Percentiles rank a stretch among this genome's conserved stretches.
Evolutionary conservation across 2,888 invertebrate genomes (phyloP).

Genomic region (Drosophila mercatorum): DNA sequence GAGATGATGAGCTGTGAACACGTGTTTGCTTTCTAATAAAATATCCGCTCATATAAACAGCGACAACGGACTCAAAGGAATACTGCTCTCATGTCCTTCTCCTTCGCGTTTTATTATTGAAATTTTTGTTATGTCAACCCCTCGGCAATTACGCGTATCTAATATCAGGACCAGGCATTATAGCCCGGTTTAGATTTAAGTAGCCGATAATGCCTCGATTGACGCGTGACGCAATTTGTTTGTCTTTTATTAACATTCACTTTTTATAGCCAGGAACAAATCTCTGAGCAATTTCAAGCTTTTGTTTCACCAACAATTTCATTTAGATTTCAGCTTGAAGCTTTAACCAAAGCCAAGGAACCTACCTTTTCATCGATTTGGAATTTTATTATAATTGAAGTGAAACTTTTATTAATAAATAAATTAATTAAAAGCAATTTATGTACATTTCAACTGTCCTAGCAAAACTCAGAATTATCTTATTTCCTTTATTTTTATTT

Average conservation of each 20-base stretch:
- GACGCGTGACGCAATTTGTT: conserved; percentile 74
- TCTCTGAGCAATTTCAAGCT: background rate
- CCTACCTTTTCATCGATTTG: too few species aligned
- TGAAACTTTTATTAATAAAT: too few species aligned
- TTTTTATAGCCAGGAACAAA: background rate
- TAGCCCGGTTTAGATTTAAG: conserved; percentile 63
- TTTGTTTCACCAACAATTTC: background rate
- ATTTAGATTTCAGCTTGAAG: background rate
- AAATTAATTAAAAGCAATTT: too few species aligned
- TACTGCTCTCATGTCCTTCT: conserved; percentile 13
- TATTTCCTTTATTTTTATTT: too few species aligned
- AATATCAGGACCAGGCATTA: conserved; percentile 47
- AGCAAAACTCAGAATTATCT: too few species aligned
- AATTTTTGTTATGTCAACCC: conserved; percentile 61
- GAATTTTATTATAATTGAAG: too few species aligned
- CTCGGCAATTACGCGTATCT: conserved; percentile 64
- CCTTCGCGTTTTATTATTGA: conserved; percentile 59
- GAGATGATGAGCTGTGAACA: conserved; percentile 81
- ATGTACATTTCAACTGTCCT: too few species aligned
- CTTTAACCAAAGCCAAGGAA: too few species aligned
- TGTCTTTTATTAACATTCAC: conserved; percentile 66
- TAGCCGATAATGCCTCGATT: conserved; percentile 66
- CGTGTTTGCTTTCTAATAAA: conserved; percentile 84
- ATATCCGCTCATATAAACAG: conserved; percentile 45
- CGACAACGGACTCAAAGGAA: conserved; percentile 8